Evolutionary conservation across 2,113 vertebrate species (phyloP).

Genomic region (Sphyrna mokarran): DNA sequence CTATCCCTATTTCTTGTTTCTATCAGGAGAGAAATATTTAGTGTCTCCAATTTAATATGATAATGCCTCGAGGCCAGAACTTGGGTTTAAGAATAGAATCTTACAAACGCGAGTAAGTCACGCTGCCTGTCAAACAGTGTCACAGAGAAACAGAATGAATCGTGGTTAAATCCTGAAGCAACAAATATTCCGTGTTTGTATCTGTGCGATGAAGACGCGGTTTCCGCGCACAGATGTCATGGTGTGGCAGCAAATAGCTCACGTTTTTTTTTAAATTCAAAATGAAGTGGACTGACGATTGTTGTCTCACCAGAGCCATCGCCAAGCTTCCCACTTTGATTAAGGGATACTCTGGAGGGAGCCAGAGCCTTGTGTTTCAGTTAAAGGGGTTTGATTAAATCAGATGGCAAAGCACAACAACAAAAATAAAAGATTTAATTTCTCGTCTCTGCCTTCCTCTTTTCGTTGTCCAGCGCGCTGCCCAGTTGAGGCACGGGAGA

Average conservation of each 20-base stretch:
- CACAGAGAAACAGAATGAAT: neutral
- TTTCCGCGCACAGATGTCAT: neutral
- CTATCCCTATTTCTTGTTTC: no score
- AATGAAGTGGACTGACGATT: constrained; percentile 18
- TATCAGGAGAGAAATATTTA: neutral
- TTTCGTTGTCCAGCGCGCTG: neutral
- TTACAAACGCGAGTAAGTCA: neutral
- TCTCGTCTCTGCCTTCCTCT: neutral
- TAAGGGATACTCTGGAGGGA: constrained; percentile 23
- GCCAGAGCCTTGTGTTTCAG: constrained; percentile 6
- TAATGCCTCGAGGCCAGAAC: neutral
- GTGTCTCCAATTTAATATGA: neutral
- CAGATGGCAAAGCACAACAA: neutral
- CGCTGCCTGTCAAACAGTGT: neutral
- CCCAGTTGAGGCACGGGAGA: neutral
- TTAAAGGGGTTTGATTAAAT: neutral
- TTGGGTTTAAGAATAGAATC: neutral
- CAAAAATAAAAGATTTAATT: neutral
- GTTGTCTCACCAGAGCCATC: neutral
- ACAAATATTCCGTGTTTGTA: neutral
- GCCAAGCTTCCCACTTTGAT: neutral
- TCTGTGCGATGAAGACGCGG: neutral
- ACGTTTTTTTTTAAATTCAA: neutral
- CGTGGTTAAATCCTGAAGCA: neutral
- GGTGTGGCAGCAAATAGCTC: neutral